These are phyloP conservation scores for Anagyrus pseudococci DNA, from an alignment of 2,888 invertebrate species.

Conservation along the genomic window DNA sequence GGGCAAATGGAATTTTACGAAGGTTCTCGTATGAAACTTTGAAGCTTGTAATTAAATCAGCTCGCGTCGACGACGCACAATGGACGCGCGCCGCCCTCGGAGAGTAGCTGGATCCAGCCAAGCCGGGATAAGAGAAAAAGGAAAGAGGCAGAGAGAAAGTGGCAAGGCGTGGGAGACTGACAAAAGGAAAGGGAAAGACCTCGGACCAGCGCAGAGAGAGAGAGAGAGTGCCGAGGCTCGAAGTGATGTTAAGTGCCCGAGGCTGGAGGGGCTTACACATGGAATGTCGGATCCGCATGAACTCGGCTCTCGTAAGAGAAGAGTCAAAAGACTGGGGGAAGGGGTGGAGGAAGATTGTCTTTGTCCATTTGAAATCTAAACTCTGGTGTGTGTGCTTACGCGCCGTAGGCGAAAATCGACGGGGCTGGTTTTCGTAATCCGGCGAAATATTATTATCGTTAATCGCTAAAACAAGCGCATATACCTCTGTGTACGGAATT, in stretches of 20 bases:
- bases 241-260: conserved; percentile 21
- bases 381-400: too few species aligned
- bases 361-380: too few species aligned
- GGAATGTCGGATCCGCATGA: conserved; percentile 10
- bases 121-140: not conserved
- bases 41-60: conserved; percentile 27
- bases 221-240: not conserved
- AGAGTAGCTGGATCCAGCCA: not conserved
- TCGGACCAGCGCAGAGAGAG: not conserved
- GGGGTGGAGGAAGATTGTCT: too few species aligned
- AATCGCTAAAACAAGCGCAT: too few species aligned
- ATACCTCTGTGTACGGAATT: too few species aligned
- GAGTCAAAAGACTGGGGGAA: too few species aligned
- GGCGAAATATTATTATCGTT: too few species aligned
- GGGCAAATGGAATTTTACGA: conserved; percentile 14
- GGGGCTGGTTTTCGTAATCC: too few species aligned
- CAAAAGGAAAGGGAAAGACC: too few species aligned
- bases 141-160: not conserved
- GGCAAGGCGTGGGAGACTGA: too few species aligned
- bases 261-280: conserved; percentile 17
- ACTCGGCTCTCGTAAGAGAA: too few species aligned
- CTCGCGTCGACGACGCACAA: not conserved
- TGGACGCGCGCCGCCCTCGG: not conserved
- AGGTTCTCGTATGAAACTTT: conserved; percentile 9
- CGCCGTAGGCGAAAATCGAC: too few species aligned